Conservation (phyloP, 2,797 vertebrate genomes). For the Peromyscus eremicus region DNA sequence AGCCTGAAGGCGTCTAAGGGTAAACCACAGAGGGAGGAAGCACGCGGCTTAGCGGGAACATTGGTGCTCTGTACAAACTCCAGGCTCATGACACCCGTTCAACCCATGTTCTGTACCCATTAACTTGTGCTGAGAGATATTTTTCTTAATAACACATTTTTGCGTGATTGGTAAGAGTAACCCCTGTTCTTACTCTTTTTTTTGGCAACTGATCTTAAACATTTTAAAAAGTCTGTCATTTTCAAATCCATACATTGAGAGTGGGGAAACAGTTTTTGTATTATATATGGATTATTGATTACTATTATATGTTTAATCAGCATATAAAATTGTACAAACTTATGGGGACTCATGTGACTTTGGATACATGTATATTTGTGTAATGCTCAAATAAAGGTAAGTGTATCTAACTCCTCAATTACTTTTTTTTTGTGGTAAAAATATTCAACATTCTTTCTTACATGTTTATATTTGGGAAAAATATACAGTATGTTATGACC, state of each 20-base stretch:
- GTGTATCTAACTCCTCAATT: not conserved
- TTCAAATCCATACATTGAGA: constrained; percentile 24
- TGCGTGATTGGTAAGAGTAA: not conserved
- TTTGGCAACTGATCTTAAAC: not conserved
- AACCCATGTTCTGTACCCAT: not conserved
- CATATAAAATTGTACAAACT: not conserved
- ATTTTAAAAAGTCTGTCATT: not conserved
- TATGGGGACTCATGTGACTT: not conserved
- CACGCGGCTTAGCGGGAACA: not conserved
- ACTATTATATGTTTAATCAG: not conserved
- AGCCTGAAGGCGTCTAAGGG: not conserved
- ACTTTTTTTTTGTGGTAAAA: not conserved
- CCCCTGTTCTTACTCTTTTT: not conserved
- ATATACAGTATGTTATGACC: not conserved
- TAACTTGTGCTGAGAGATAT: not conserved
- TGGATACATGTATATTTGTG: not conserved
- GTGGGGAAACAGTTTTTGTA: not conserved
- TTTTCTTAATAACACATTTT: not conserved
- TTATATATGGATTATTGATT: not conserved
- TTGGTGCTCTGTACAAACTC: not conserved
- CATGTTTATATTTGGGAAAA: not conserved
- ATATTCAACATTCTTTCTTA: not conserved
- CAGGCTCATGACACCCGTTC: not conserved
- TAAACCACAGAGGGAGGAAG: not conserved
- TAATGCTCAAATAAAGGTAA: not conserved